Evolutionary conservation across 2,888 invertebrate genomes (phyloP), one percentile per base, ranked within the genome.

Genomic region (Dione vanillae): DNA sequence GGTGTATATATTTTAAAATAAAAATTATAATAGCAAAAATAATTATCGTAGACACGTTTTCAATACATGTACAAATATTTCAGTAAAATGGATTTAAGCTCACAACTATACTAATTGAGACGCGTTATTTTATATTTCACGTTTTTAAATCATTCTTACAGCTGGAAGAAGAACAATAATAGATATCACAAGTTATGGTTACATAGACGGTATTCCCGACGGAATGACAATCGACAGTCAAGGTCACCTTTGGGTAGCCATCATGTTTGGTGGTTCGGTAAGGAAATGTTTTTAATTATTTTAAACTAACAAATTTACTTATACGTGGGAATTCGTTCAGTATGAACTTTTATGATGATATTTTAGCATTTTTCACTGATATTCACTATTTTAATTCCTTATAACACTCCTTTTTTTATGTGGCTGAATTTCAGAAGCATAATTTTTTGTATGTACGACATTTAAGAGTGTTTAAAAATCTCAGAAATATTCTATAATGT

Each of bases 151-250:
- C n/a, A 6, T 16, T 5, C 16, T 5, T 8, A 59, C 11, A 90
- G 91, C 84, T 77, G 83, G 79, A 2, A 81, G 89, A 19, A 80
- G 91, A 62, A 89, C 88, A 1, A 86, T 91, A 49, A 56, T 90
- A 8, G 90, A 91, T 68, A 78, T 91, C 65, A 67, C 83, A 0
- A 59, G 70, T 1, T 82, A 86, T 59, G 90, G 89, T 0, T 89
- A 86, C 61, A 85, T 84, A 1, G 86, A 89, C n/a, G 95, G 95
- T 8, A 81, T 94, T 58, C 95, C 95, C 0, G 95, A 95, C 79
- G 96, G 96, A 6, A 96, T 97, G 96, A 96, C 97, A 0, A 96
- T 96, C 37, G 97, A 97, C 83, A 89, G 87, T 12, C 90, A 95
- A 54, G 97, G 95, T 10, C 95, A 96, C 80, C 88, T 97, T 37